Percentiles rank a stretch among this genome's conserved stretches.
Conservation (phyloP, 2,797 vertebrate genomes). For the Esox lucius region DNA sequence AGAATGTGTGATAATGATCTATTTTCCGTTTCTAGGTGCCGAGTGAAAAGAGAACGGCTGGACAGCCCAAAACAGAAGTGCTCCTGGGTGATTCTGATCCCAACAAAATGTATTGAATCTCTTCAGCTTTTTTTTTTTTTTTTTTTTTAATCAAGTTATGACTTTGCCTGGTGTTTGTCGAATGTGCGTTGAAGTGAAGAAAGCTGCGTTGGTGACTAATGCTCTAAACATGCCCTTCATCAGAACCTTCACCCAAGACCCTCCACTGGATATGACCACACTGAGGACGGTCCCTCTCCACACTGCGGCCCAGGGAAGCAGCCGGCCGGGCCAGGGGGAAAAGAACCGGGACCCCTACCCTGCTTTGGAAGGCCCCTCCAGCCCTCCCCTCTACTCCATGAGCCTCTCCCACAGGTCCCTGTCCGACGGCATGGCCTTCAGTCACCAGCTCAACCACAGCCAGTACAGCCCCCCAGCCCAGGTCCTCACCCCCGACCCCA, state of each 20-base stretch:
- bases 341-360: conserved; percentile 73
- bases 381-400: conserved; percentile 76
- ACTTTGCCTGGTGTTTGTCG: too few relatives aligned
- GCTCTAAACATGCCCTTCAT: background rate
- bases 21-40: conserved; percentile 68
- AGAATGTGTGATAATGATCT: background rate
- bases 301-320: conserved; percentile 72
- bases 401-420: conserved; percentile 62
- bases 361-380: conserved; percentile 52
- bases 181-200: background rate
- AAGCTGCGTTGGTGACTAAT: background rate
- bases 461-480: conserved; percentile 73
- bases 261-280: conserved; percentile 61
- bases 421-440: conserved; percentile 72
- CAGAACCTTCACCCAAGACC: conserved; percentile 75
- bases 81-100: conserved; percentile 76
- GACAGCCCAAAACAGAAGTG: conserved; percentile 74
- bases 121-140: background rate
- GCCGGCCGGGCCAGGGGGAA: conserved; percentile 58
- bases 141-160: background rate
- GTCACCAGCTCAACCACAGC: conserved; percentile 65
- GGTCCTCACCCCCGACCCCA: conserved; percentile 80
- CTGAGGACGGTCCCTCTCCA: conserved; percentile 83
- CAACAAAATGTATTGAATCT: conserved; percentile 74
- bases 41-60: conserved; percentile 70